These are phyloP conservation scores for Chrysodeixis includens DNA, from an alignment of 2,888 invertebrate genomes.

Conservation along the genomic window DNA sequence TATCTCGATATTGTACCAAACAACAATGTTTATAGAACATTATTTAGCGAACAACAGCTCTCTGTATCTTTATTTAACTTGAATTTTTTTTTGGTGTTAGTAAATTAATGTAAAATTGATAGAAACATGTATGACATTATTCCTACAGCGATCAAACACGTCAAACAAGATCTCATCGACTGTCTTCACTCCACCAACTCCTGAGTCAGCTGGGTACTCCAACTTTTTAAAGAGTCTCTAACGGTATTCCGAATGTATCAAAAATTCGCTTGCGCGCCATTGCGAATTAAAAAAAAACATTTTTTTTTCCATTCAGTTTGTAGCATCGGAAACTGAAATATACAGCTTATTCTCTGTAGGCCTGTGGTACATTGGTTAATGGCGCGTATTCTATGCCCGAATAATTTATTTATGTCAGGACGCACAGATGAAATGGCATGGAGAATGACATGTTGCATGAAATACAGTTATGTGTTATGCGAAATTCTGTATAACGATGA, in stretches of 20 bases:
- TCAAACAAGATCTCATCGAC: conserved; percentile 85
- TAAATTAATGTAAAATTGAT: not conserved
- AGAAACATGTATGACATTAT: conserved; percentile 21
- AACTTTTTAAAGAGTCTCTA: conserved; percentile 86
- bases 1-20: not conserved
- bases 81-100: not conserved
- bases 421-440: conserved; percentile 31
- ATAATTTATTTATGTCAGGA: conserved; percentile 41
- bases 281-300: conserved; percentile 62
- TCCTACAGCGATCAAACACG: conserved; percentile 80
- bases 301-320: conserved; percentile 12
- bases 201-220: conserved; percentile 85
- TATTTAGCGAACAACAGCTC: too few relatives aligned
- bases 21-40: not conserved
- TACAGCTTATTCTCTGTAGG: conserved; percentile 42
- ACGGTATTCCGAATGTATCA: conserved; percentile 72
- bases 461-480: conserved; percentile 16
- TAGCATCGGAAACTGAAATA: conserved; percentile 38
- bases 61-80: too few relatives aligned
- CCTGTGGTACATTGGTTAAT: conserved; percentile 36
- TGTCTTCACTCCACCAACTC: conserved; percentile 83
- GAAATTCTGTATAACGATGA: conserved; percentile 36
- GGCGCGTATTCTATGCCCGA: conserved; percentile 18
- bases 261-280: conserved; percentile 62
- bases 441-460: conserved; percentile 42